A percentile compares a stretch with the other conserved stretches of the same genome.
phyloP scores from a whole-genome alignment of 35 echinoderm and acorn worm species.

The Eucidaris tribuloides region DNA sequence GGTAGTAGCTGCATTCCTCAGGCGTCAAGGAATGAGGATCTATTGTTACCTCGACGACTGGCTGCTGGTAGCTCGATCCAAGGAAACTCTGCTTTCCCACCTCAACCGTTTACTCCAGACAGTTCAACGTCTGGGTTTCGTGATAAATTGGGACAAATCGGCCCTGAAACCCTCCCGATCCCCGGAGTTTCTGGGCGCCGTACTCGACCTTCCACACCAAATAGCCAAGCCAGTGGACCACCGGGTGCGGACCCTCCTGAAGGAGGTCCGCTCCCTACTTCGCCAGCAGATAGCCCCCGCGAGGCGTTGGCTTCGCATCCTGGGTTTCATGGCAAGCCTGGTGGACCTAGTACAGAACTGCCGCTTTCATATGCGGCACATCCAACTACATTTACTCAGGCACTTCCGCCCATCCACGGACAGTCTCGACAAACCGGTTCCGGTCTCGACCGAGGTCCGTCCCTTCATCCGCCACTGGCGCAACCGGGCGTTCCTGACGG shows the following conservation, averaged over 20 bases:
- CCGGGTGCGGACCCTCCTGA: background rate
- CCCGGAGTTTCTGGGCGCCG: slow-evolving; percentile 5
- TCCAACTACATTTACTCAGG: slow-evolving; percentile 35
- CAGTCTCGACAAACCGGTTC: background rate
- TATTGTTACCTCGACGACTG: slow-evolving; percentile 33
- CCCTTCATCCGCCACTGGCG: background rate
- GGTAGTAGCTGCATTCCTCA: background rate
- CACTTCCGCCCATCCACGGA: background rate
- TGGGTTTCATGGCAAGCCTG: slow-evolving; percentile 50
- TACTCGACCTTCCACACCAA: background rate
- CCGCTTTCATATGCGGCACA: slow-evolving; percentile 30
- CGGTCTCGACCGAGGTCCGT: background rate
- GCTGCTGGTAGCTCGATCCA: background rate
- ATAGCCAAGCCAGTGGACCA: background rate
- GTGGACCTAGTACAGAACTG: slow-evolving; percentile 34
- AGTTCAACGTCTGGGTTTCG: background rate
- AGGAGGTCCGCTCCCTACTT: background rate
- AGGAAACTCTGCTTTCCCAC: no score
- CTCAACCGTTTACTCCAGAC: background rate
- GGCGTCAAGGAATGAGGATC: background rate
- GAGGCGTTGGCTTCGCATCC: background rate
- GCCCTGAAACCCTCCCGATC: background rate
- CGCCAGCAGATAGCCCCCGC: background rate
- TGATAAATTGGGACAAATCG: slow-evolving; percentile 23
- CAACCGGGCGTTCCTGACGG: background rate